phyloP scores from a whole-genome alignment of 2,113 vertebrate species.

The Rhinoderma darwinii region DNA sequence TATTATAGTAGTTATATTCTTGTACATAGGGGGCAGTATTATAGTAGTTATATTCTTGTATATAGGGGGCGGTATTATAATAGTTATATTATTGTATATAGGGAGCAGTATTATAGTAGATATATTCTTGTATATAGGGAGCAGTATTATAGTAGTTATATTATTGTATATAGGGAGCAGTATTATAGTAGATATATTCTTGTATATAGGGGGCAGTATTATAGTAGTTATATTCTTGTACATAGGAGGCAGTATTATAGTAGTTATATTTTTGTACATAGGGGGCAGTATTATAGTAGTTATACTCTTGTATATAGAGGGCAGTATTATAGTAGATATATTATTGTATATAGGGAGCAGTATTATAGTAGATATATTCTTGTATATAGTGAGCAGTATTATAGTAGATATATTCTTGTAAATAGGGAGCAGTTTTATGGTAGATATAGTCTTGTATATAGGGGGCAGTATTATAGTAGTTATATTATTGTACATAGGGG shows the following conservation, averaged over 20 bases:
- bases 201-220: slow-evolving; percentile 1
- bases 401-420: background rate
- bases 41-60: slow-evolving; percentile 13
- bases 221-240: slow-evolving; percentile 19
- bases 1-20: too few species aligned
- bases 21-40: background rate
- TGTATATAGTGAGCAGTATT: background rate
- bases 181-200: slow-evolving; percentile 14
- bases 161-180: background rate
- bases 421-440: background rate
- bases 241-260: background rate
- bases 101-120: background rate
- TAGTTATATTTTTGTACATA: slow-evolving; percentile 1
- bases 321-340: background rate
- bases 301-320: background rate
- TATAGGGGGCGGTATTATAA: background rate
- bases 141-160: slow-evolving; percentile 3
- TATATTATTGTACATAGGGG: background rate
- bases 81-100: background rate
- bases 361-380: background rate
- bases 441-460: background rate
- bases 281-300: background rate
- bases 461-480: background rate
- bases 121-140: background rate
- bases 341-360: too few species aligned